Evolutionary conservation across 2,113 vertebrate species (phyloP).

Genomic region (Hipposideros armiger): DNA sequence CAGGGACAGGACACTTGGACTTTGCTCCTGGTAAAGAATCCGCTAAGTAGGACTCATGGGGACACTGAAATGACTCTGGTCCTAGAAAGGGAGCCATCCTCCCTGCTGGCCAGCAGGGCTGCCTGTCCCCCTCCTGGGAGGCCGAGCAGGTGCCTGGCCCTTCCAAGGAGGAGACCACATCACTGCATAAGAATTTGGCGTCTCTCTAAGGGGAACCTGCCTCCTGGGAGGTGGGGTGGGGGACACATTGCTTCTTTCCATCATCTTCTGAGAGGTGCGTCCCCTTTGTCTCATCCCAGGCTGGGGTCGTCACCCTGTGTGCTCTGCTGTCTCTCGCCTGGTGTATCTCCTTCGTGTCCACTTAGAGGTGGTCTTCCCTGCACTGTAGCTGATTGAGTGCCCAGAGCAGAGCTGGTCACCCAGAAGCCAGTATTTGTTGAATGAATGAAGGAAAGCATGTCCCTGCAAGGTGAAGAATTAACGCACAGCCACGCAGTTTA

Average conservation of each 20-base stretch:
- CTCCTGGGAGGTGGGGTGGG: background rate
- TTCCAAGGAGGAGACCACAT: background rate
- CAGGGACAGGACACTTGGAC: rapidly evolving
- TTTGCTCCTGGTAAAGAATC: background rate
- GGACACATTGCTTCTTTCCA: rapidly evolving
- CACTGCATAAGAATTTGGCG: rapidly evolving
- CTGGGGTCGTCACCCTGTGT: rapidly evolving
- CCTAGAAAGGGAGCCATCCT: rapidly evolving
- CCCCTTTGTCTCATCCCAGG: background rate
- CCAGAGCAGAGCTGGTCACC: background rate
- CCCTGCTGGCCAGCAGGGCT: rapidly evolving
- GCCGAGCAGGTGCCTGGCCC: rapidly evolving
- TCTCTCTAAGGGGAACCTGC: rapidly evolving
- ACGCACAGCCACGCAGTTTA: rapidly evolving
- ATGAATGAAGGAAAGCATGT: too few species aligned
- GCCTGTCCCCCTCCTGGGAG: rapidly evolving
- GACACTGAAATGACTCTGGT: too few species aligned
- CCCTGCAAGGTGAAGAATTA: rapidly evolving
- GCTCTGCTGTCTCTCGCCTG: background rate
- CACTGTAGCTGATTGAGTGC: rapidly evolving
- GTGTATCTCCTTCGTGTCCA: rapidly evolving
- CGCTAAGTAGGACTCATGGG: rapidly evolving
- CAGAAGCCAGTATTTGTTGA: background rate
- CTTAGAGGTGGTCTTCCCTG: background rate
- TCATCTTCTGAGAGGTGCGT: too few species aligned